Percentiles rank a stretch among this genome's conserved stretches.
These are phyloP conservation scores for Drosophila silvestris DNA, from an alignment of 2,888 invertebrate species.

Conservation along the genomic window DNA sequence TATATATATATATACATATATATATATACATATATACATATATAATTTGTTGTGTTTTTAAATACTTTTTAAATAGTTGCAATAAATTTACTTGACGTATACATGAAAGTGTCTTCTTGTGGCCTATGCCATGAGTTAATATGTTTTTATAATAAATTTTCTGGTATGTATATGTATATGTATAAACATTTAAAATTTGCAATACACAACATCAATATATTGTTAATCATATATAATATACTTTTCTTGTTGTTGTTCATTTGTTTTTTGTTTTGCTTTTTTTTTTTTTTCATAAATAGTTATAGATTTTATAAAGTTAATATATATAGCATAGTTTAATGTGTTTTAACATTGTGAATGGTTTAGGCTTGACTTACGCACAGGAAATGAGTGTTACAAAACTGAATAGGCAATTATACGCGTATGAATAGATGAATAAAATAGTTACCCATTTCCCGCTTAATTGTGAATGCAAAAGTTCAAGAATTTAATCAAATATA, in stretches of 20 bases:
- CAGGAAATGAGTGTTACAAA: conserved; percentile 3
- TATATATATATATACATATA: background rate
- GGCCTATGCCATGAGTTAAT: conserved; percentile 52
- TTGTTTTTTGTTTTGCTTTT: background rate
- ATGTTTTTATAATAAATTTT: conserved; percentile 40
- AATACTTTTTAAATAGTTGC: conserved; percentile 61
- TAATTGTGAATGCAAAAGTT: background rate
- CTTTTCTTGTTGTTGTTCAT: conserved; percentile 28
- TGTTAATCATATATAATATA: conserved; percentile 72
- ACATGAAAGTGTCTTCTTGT: conserved; percentile 62
- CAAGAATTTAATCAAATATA: background rate
- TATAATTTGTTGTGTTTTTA: conserved; percentile 21
- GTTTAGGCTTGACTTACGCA: conserved; percentile 8
- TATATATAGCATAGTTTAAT: conserved; percentile 45
- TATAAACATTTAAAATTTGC: conserved; percentile 80
- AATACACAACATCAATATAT: conserved; percentile 82
- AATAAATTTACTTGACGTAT: conserved; percentile 74
- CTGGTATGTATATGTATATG: conserved; percentile 52
- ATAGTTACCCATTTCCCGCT: conserved; percentile 9
- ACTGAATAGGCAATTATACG: conserved; percentile 5
- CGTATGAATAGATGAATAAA: conserved; percentile 9
- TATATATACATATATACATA: background rate
- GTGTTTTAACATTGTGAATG: conserved; percentile 46
- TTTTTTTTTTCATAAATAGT: conserved; percentile 46
- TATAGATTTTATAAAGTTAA: conserved; percentile 55